Conservation (phyloP, 2,888 invertebrate species). For the Lycocerus yunnanus region DNA sequence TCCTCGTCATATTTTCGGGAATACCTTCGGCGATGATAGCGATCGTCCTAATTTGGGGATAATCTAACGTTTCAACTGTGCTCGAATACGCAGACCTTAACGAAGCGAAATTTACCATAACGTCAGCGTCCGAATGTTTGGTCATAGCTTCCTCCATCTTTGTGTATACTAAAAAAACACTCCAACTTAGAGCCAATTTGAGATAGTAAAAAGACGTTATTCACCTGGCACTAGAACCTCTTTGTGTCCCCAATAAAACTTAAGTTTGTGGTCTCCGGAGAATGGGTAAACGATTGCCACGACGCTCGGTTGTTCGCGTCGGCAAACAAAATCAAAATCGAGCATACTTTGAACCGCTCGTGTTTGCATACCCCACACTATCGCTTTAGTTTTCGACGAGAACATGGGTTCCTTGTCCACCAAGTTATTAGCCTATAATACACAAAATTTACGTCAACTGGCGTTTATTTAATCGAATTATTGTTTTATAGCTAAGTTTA, state of each 20-base stretch:
- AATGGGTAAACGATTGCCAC: conserved; percentile 98
- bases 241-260: conserved; percentile 99
- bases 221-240: conserved; percentile 69
- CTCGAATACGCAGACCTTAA: conserved; percentile 96
- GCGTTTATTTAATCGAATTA: background rate
- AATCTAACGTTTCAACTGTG: conserved; percentile 91
- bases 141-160: conserved; percentile 96
- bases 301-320: conserved; percentile 86
- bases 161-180: conserved; percentile 72
- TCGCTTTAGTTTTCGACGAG: conserved; percentile 83
- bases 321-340: conserved; percentile 94
- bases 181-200: background rate
- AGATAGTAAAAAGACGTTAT: background rate
- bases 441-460: background rate
- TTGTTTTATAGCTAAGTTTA: too few species aligned
- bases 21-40: conserved; percentile 99
- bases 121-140: conserved; percentile 93
- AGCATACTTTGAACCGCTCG: conserved; percentile 96
- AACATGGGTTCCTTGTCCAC: conserved; percentile 65
- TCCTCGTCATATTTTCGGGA: conserved; percentile 97
- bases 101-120: conserved; percentile 97
- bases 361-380: conserved; percentile 99
- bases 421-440: conserved; percentile 43
- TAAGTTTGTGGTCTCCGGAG: conserved; percentile 98
- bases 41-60: conserved; percentile 92